Evolutionary conservation across 2,888 invertebrate species (phyloP).

Genomic region (Dynastes tityus): DNA sequence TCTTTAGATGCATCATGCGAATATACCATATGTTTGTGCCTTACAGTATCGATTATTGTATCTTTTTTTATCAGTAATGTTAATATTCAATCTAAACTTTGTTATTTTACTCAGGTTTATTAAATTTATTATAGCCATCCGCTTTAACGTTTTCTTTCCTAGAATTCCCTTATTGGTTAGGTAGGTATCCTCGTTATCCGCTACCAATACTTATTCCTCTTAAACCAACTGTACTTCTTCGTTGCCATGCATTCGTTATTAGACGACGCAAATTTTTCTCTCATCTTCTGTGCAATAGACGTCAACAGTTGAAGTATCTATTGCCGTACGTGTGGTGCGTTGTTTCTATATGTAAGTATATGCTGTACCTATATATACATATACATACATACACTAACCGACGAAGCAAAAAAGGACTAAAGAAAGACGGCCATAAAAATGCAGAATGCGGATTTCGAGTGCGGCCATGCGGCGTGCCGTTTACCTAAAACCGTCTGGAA

Average conservation of each 20-base stretch:
- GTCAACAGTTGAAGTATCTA: slow-evolving; percentile 47
- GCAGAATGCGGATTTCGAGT: slow-evolving; percentile 47
- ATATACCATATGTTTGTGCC: too few species aligned
- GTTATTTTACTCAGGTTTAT: slow-evolving; percentile 37
- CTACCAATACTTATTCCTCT: slow-evolving; percentile 18
- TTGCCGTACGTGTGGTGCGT: slow-evolving; percentile 41
- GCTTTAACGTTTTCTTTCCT: slow-evolving; percentile 6
- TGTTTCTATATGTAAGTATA: slow-evolving; percentile 18
- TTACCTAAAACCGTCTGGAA: slow-evolving; percentile 46
- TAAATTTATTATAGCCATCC: slow-evolving; percentile 31
- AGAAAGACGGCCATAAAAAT: slow-evolving; percentile 43
- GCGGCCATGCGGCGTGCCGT: slow-evolving; percentile 45
- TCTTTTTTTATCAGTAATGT: too few species aligned
- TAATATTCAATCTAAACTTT: not conserved
- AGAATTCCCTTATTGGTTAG: slow-evolving; percentile 20
- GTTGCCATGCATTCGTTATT: slow-evolving; percentile 45
- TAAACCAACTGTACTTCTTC: slow-evolving; percentile 44
- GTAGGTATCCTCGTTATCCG: slow-evolving; percentile 9
- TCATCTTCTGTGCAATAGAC: slow-evolving; percentile 46
- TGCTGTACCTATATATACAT: not conserved
- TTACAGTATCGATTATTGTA: too few species aligned
- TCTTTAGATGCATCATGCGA: too few species aligned
- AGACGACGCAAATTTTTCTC: slow-evolving; percentile 46
- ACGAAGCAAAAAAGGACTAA: slow-evolving; percentile 22
- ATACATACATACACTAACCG: slow-evolving; percentile 19